Percentiles rank a stretch among this genome's conserved stretches.
Conservation (phyloP, 1,140 invertebrate genomes). For the Globodera rostochiensis region DNA sequence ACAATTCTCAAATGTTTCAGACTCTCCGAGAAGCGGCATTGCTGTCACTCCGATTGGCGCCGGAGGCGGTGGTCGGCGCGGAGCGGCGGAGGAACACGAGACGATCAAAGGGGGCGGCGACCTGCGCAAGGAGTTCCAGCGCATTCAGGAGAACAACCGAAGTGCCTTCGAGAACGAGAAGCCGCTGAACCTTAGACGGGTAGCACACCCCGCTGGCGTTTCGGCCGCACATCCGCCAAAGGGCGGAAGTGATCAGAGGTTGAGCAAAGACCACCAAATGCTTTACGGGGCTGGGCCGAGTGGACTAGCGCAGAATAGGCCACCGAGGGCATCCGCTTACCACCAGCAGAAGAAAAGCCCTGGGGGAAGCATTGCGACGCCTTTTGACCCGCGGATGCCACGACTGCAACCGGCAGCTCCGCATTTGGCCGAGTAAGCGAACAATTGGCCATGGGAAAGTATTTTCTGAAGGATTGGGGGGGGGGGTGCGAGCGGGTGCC, state of each 20-base stretch:
- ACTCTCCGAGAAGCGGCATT: background rate
- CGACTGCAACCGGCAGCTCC: slow-evolving; percentile 40
- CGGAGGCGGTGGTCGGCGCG: background rate
- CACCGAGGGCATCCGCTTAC: slow-evolving; percentile 29
- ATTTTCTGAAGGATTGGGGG: no score
- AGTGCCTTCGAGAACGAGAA: slow-evolving; percentile 72
- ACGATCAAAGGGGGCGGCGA: slow-evolving; percentile 75
- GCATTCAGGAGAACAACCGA: slow-evolving; percentile 77
- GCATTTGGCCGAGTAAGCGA: slow-evolving; percentile 28
- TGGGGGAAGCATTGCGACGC: background rate
- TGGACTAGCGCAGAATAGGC: background rate
- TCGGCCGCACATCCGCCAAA: slow-evolving; percentile 15
- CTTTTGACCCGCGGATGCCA: slow-evolving; percentile 48
- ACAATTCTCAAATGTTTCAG: background rate
- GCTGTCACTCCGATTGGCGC: background rate
- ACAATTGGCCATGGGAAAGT: no score
- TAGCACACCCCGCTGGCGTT: slow-evolving; percentile 33
- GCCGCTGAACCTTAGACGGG: slow-evolving; percentile 67
- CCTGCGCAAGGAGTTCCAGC: slow-evolving; percentile 89
- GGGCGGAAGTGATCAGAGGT: background rate
- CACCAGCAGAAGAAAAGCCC: background rate
- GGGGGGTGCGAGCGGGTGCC: no score
- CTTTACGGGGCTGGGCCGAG: slow-evolving; percentile 3
- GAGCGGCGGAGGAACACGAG: background rate
- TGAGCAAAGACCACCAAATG: background rate